Conservation (phyloP, 2,113 vertebrate species). For the Istiophorus platypterus region DNA sequence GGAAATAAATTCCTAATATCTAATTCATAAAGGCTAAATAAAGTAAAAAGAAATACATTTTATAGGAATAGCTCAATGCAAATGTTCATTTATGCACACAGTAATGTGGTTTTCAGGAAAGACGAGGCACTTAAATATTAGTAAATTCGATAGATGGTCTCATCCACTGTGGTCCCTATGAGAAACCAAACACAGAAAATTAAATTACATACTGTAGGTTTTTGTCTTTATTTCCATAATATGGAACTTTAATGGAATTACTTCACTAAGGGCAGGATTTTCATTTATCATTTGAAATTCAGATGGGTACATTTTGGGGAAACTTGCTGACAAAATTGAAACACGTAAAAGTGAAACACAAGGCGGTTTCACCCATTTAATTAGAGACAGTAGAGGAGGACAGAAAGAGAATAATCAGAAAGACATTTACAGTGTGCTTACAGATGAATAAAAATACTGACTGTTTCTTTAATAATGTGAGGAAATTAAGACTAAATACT, state of each 20-base stretch:
- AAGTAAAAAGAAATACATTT: slow-evolving; percentile 66
- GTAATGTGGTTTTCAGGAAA: slow-evolving; percentile 82
- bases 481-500: slow-evolving; percentile 71
- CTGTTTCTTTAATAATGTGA: slow-evolving; percentile 17
- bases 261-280: slow-evolving; percentile 86
- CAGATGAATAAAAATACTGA: slow-evolving; percentile 65
- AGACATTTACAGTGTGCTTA: slow-evolving; percentile 42
- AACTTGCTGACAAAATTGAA: slow-evolving; percentile 93
- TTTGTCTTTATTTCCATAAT: slow-evolving; percentile 89
- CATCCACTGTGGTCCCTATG: slow-evolving; percentile 72
- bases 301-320: slow-evolving; percentile 86
- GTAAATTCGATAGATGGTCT: slow-evolving; percentile 82
- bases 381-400: slow-evolving; percentile 73
- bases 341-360: slow-evolving; percentile 84
- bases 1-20: slow-evolving; percentile 63
- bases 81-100: slow-evolving; percentile 79
- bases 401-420: slow-evolving; percentile 11
- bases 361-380: slow-evolving; percentile 84
- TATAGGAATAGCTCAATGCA: slow-evolving; percentile 66
- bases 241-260: slow-evolving; percentile 87
- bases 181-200: slow-evolving; percentile 82
- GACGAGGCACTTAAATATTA: slow-evolving; percentile 85
- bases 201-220: slow-evolving; percentile 84
- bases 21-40: slow-evolving; percentile 67
- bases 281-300: slow-evolving; percentile 95